Evolutionary conservation across 2,113 vertebrate species (phyloP), one percentile per base, ranked within the genome.

Genomic region (Upupa epops): DNA sequence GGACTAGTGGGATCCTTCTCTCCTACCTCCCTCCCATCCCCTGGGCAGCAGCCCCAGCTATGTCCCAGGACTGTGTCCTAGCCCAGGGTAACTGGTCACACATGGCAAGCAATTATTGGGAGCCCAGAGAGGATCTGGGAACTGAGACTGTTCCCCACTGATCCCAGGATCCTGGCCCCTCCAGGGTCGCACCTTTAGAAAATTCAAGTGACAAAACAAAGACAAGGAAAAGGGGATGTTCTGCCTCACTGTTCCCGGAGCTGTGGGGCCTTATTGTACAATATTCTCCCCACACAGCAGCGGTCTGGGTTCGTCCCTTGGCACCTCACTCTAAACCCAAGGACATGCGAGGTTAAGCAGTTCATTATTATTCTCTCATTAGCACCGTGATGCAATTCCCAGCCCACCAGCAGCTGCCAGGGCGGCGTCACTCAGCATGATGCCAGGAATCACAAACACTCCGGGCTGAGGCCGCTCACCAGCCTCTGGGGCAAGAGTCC

Each of bases 371-470:
- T 54, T 36, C 69, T 25, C 61, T 71, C 90, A 29, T 88, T 92
- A 83, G 64, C 84, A 24, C 22, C 9, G 10, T 75, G 86, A 78
- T 81, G 94, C 88, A 94, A 78, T 86, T 92, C 69, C 82, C 49
- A 13, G 36, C 72, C 76, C 90, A 36, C 13, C 5, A 1, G 28
- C 86, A 92, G 86, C 88, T 93, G 92, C 75, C 88, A 42, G 83
- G 12, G 60, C 10, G 0, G 48, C 12, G 20, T 70, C 66, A 19
- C 55, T 14, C 78, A 21, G 31, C 37, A 6, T 9, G 5, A 65
- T 36, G 79, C 64, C 45, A 88, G 83, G 81, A 32, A 71, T 16
- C 2, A 22, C 78, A 72, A 49, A 36, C 37, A 11, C 21, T 28
- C 10, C 0, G 36, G 58, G 66, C 81, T 6, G n/a, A 14, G 75